These are phyloP conservation scores for Ptilorrhoa leucosticta DNA, from an alignment of 2,113 vertebrate species.

Conservation along the genomic window DNA sequence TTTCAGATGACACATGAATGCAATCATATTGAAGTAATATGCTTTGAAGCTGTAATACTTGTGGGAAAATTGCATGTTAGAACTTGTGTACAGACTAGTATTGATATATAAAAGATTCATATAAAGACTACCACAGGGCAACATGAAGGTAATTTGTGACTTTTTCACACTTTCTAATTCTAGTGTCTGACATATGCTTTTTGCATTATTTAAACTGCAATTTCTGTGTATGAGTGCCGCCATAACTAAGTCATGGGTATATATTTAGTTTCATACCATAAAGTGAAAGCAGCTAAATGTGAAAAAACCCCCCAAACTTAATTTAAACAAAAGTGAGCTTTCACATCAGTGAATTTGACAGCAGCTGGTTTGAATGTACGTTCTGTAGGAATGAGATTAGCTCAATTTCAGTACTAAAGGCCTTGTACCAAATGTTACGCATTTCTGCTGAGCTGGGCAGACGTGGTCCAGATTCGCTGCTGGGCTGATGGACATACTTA, in stretches of 20 bases:
- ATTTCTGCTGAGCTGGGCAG: background rate
- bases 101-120: background rate
- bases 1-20: background rate
- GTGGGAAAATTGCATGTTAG: slow-evolving; percentile 13
- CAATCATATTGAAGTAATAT: background rate
- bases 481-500: background rate
- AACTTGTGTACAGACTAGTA: background rate
- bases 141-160: background rate
- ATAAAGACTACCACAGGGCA: background rate
- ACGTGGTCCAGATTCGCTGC: background rate
- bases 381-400: background rate
- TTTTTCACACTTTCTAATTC: background rate
- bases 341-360: background rate
- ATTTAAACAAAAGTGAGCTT: background rate
- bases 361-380: background rate
- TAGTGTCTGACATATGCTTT: background rate
- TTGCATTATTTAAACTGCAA: background rate
- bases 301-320: background rate
- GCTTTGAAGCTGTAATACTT: background rate
- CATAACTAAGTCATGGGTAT: background rate
- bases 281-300: background rate
- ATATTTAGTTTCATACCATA: background rate
- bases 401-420: background rate
- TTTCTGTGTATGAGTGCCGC: background rate
- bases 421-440: background rate